A percentile compares a stretch with the other conserved stretches of the same genome.
These are phyloP conservation scores for Thunnus thynnus DNA, from an alignment of 2,113 vertebrate genomes.

Conservation along the genomic window DNA sequence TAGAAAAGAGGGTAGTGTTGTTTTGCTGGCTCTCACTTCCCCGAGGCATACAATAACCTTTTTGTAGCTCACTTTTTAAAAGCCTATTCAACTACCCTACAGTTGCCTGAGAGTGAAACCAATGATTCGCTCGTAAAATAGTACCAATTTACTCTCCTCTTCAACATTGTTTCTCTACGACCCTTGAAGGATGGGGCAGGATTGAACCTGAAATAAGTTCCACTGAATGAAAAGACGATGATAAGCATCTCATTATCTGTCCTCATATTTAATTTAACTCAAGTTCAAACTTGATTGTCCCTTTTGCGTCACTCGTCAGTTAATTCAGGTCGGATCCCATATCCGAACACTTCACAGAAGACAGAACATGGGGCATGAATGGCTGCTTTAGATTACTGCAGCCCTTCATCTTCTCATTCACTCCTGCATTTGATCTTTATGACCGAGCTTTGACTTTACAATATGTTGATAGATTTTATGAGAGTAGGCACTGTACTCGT, in stretches of 20 bases:
- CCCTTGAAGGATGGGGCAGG: not conserved
- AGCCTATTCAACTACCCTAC: slow-evolving; percentile 43
- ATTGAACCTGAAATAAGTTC: not conserved
- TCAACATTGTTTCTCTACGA: not conserved
- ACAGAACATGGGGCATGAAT: slow-evolving; percentile 15
- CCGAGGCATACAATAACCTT: slow-evolving; percentile 59
- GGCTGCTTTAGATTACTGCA: slow-evolving; percentile 53
- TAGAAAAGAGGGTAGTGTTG: slow-evolving; percentile 41
- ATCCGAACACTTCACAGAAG: slow-evolving; percentile 18
- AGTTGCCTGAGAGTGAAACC: slow-evolving; percentile 26
- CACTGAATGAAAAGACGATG: slow-evolving; percentile 3
- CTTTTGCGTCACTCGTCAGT: not conserved
- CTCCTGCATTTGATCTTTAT: slow-evolving; percentile 72
- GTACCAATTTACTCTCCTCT: not conserved
- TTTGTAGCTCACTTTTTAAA: slow-evolving; percentile 58
- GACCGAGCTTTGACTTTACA: slow-evolving; percentile 60
- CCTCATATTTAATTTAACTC: slow-evolving; percentile 35
- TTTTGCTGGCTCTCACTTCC: slow-evolving; percentile 33
- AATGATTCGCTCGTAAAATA: slow-evolving; percentile 21
- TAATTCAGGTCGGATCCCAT: slow-evolving; percentile 37
- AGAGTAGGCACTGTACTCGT: slow-evolving; percentile 34
- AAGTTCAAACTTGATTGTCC: slow-evolving; percentile 3
- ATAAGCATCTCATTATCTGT: slow-evolving; percentile 41
- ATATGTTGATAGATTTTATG: slow-evolving; percentile 73
- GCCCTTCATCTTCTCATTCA: slow-evolving; percentile 59